phyloP scores from a whole-genome alignment of 1,140 invertebrate genomes.

The Berghia stephanieae region DNA sequence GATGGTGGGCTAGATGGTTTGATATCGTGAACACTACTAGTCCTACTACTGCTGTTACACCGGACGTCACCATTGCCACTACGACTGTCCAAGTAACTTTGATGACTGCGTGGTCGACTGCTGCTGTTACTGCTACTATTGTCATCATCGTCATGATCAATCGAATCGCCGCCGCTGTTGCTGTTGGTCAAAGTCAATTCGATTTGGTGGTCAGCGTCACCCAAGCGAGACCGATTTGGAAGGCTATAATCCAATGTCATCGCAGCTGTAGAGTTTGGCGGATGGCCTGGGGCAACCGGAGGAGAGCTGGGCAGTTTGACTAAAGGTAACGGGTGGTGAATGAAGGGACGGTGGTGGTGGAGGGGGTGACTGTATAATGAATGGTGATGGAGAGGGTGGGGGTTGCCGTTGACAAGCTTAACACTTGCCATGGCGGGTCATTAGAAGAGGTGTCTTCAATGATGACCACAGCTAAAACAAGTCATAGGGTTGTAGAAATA shows the following conservation, averaged over 20 bases:
- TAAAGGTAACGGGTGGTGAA: not conserved
- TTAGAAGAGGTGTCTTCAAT: too few relatives aligned
- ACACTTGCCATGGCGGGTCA: slow-evolving; percentile 27
- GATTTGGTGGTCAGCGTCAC: not conserved
- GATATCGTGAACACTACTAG: too few relatives aligned
- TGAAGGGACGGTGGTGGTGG: not conserved
- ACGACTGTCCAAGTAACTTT: too few relatives aligned
- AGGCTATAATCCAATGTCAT: not conserved
- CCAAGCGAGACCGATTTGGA: not conserved
- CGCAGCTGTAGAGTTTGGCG: not conserved
- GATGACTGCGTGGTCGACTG: too few relatives aligned
- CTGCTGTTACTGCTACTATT: too few relatives aligned
- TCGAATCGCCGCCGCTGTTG: too few relatives aligned
- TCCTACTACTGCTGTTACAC: too few relatives aligned
- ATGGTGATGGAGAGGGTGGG: not conserved
- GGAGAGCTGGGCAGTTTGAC: not conserved
- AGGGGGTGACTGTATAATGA: too few relatives aligned
- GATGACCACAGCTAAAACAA: too few relatives aligned
- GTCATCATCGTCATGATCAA: too few relatives aligned
- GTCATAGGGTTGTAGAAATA: too few relatives aligned
- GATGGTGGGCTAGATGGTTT: not conserved
- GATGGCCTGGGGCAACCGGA: not conserved
- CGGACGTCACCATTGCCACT: too few relatives aligned
- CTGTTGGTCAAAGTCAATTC: not conserved
- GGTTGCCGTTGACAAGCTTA: slow-evolving; percentile 15